Percentiles rank a stretch among this genome's conserved stretches.
Conservation (phyloP, 2,113 vertebrate genomes). For the Gadus chalcogrammus region DNA sequence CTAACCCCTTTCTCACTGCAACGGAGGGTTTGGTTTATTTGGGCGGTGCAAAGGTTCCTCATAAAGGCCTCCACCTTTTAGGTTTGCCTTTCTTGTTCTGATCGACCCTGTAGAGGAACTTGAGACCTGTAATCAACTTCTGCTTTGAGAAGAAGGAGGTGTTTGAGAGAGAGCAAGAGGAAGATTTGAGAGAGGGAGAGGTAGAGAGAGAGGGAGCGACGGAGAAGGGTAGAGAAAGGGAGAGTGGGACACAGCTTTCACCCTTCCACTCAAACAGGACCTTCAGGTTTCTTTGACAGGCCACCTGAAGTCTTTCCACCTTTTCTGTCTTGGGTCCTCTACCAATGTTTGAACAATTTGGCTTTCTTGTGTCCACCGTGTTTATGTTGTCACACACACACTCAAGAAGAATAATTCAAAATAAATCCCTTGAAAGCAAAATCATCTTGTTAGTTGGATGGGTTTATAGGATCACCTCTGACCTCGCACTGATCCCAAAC, state of each 20-base stretch:
- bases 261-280: slow-evolving; percentile 58
- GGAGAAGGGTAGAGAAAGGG: not conserved
- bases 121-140: slow-evolving; percentile 46
- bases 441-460: too few species aligned
- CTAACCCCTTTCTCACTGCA: too few species aligned
- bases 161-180: not conserved
- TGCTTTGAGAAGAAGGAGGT: not conserved
- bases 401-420: too few species aligned
- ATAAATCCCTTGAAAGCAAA: too few species aligned
- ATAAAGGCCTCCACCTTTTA: too few species aligned
- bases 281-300: slow-evolving; percentile 55
- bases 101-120: slow-evolving; percentile 32
- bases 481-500: slow-evolving; percentile 43
- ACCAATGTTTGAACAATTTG: slow-evolving; percentile 12
- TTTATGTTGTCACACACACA: too few species aligned
- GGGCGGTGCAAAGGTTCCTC: too few species aligned
- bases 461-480: slow-evolving; percentile 18
- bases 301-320: slow-evolving; percentile 1
- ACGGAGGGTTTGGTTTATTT: too few species aligned
- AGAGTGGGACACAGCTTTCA: slow-evolving; percentile 8
- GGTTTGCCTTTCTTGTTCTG: not conserved
- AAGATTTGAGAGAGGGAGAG: too few species aligned
- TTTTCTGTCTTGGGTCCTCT: not conserved
- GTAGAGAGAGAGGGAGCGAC: too few species aligned
- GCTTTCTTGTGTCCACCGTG: not conserved